Percentiles rank a stretch among this genome's conserved stretches.
These are phyloP conservation scores for Oreochromis niloticus DNA, from an alignment of 2,113 vertebrate species.

Conservation along the genomic window DNA sequence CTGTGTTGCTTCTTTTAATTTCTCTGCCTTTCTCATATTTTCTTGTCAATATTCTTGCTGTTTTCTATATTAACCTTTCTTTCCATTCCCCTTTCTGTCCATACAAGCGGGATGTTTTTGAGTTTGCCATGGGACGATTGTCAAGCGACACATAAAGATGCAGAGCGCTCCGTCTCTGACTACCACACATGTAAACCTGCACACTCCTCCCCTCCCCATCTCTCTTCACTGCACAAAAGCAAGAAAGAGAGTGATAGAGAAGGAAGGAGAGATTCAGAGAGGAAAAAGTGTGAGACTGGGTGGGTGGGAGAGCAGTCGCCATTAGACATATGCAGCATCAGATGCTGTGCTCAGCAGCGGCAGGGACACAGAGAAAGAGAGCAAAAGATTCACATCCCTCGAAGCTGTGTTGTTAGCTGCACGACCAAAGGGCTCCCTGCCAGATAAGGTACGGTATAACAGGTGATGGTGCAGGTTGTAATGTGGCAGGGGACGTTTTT, in stretches of 20 bases:
- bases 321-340: conserved; percentile 57
- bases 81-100: not conserved
- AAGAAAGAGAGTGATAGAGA: conserved; percentile 40
- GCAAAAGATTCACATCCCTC: conserved; percentile 7
- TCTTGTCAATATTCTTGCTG: not conserved
- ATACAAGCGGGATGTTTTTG: not conserved
- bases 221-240: conserved; percentile 31
- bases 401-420: conserved; percentile 13
- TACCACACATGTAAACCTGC: conserved; percentile 29
- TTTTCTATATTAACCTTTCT: not conserved
- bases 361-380: not conserved
- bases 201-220: conserved; percentile 34
- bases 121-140: not conserved
- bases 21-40: not conserved
- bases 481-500: not conserved
- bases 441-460: conserved; percentile 37
- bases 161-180: not conserved
- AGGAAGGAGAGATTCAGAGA: conserved; percentile 49
- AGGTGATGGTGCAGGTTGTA: conserved; percentile 24
- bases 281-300: conserved; percentile 31
- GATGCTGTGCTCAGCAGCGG: conserved; percentile 14
- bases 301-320: conserved; percentile 68
- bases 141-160: not conserved
- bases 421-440: not conserved
- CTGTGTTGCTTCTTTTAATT: not conserved